These are phyloP conservation scores for Coregonus ussuriensis DNA, from an alignment of 2,797 vertebrate species.

Conservation along the genomic window DNA sequence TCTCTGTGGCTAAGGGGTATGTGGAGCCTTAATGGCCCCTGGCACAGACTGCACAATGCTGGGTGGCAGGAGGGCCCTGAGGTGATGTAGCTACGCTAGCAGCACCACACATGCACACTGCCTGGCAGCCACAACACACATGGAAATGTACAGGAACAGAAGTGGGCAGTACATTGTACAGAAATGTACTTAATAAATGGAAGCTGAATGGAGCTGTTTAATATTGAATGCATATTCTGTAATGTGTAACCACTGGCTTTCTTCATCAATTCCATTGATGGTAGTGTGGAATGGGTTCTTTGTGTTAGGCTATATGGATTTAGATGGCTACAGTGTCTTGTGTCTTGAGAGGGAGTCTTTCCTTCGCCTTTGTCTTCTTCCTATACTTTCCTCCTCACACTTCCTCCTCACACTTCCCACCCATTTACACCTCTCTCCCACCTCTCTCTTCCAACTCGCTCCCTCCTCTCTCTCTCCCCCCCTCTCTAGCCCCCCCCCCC, in stretches of 20 bases:
- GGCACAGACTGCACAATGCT: background rate
- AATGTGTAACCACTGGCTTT: too few species aligned
- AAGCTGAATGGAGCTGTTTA: too few species aligned
- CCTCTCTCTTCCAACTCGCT: too few species aligned
- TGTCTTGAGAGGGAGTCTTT: background rate
- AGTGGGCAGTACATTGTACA: background rate
- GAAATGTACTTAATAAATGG: background rate
- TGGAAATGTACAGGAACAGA: background rate
- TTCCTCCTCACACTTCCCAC: constrained; percentile 42
- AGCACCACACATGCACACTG: background rate
- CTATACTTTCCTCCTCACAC: constrained; percentile 32
- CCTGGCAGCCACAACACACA: background rate
- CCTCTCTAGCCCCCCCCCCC: too few species aligned
- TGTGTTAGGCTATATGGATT: background rate
- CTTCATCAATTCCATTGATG: background rate
- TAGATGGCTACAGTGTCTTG: background rate
- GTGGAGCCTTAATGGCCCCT: background rate
- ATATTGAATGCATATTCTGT: too few species aligned
- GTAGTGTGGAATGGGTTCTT: background rate
- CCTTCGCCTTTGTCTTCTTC: background rate
- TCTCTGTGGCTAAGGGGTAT: background rate
- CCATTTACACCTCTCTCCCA: constrained; percentile 12
- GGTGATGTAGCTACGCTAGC: background rate
- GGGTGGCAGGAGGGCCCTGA: background rate
- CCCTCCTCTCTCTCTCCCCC: background rate